Evolutionary conservation across 2,113 vertebrate species (phyloP).

Genomic region (Ceratotherium simum): DNA sequence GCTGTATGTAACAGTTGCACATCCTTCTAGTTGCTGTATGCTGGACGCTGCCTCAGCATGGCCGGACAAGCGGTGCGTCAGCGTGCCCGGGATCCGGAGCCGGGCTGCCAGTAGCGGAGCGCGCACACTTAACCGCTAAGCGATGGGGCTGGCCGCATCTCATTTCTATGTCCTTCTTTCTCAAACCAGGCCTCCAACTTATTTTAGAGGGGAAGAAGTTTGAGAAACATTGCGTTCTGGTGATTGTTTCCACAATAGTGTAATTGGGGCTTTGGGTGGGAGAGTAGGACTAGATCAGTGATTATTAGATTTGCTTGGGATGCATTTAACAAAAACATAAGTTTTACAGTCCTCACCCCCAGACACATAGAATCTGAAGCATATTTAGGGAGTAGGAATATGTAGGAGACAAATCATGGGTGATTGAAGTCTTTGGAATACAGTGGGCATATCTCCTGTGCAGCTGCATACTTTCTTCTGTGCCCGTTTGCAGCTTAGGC

Average conservation of each 20-base stretch:
- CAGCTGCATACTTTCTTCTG: neutral
- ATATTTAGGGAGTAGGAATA: neutral
- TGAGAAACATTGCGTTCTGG: neutral
- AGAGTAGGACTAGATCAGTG: neutral
- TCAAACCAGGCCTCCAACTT: neutral
- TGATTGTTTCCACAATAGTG: neutral
- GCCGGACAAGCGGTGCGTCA: too few species aligned
- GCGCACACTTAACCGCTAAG: too few species aligned
- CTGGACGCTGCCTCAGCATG: too few species aligned
- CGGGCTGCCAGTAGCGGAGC: too few species aligned
- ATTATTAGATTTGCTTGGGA: neutral
- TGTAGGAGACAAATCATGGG: neutral
- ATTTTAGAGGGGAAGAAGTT: neutral
- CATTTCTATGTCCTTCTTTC: neutral
- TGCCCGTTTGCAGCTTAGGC: neutral
- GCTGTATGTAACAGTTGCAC: too few species aligned
- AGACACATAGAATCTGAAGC: neutral
- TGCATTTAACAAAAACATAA: neutral
- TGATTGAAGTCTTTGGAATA: neutral
- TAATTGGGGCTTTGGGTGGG: neutral
- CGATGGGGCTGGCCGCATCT: neutral
- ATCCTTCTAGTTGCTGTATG: too few species aligned
- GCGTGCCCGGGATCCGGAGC: too few species aligned
- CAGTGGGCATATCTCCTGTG: accelerated
- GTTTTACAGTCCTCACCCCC: neutral